Evolutionary conservation across 2,888 invertebrate species (phyloP).

Genomic region (Urechis unicinctus): DNA sequence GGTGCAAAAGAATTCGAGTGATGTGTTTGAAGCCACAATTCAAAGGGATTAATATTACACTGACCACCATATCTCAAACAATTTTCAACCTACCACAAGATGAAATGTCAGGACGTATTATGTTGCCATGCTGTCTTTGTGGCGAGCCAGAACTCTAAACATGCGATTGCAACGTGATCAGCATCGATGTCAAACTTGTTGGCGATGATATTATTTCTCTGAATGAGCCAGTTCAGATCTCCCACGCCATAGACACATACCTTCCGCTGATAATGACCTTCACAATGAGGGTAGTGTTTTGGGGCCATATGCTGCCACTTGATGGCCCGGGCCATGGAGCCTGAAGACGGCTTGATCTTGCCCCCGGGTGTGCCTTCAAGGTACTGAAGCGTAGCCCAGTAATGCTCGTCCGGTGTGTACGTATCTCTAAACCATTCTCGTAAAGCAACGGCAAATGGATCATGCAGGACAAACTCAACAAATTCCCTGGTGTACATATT

Average conservation of each 20-base stretch:
- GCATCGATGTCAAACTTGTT: conserved; percentile 39
- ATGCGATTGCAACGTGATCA: conserved; percentile 28
- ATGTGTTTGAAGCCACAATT: too few species aligned
- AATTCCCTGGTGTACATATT: conserved; percentile 29
- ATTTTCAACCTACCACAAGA: too few species aligned
- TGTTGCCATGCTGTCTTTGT: too few species aligned
- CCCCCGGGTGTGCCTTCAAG: background rate
- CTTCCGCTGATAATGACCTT: conserved; percentile 15
- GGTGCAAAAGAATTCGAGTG: too few species aligned
- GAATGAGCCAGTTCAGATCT: conserved; percentile 9
- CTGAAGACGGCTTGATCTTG: background rate
- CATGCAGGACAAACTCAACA: conserved; percentile 27
- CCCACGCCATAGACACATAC: conserved; percentile 31
- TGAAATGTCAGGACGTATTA: too few species aligned
- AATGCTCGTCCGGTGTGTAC: conserved; percentile 36
- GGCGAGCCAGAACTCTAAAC: conserved; percentile 30
- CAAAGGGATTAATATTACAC: too few species aligned
- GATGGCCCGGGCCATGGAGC: background rate
- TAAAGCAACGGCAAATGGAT: conserved; percentile 21
- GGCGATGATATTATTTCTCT: conserved; percentile 34
- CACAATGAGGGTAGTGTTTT: conserved; percentile 5
- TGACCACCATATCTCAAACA: too few species aligned
- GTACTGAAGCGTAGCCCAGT: conserved; percentile 34
- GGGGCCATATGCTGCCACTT: background rate
- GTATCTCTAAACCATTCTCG: conserved; percentile 30